Base-by-base conservation (phyloP, 2,797 vertebrate species). In the Acestrorhynchus altus region DNA sequence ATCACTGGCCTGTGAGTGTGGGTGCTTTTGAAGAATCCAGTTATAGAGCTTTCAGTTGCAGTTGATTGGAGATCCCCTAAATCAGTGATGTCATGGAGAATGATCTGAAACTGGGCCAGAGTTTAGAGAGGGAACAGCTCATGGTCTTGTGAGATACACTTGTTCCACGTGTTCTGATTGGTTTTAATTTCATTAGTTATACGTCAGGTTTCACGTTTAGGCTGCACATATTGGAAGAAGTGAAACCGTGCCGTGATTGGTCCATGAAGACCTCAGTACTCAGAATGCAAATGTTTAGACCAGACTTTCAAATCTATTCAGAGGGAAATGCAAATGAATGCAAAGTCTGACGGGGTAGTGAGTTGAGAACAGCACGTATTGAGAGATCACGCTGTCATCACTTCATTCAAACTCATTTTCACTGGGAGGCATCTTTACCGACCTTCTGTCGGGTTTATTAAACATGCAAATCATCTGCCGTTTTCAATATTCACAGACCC, bases 61-160 rank as follows among this genome's bases (percentile, higher is more conserved):
- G 54, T 57, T 57, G 31, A 35, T 35, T 35, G 31, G 31, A 35
- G 89, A 91, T 92, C 88, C 89, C 94, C 95, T 96, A 94, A 94
- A 95, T 93, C 92, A 91, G 11, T 4, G 91, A 92, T 91, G 86
- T 92, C 86, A 90, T 89, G 90, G 92, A 56, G 77, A n/a, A n/a
- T 94, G 94, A 96, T 92, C 93, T 96, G 94, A 94, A 92, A 93
- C 91, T 1, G 18, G 11, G 92, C 95, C 95, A 94, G 87, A 91
- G 83, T 89, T 92, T 88, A 91, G 89, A 92, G 90, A 18, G 79
- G 90, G 92, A 95, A 95, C 94, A 96, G 95, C 94, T n/a, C n/a
- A n/a, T n/a, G n/a, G n/a, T n/a, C n/a, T n/a, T n/a, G n/a, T n/a
- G n/a, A n/a, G 89, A 90, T 89, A 92, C n/a, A n/a, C n/a, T n/a